Evolutionary conservation across 2,113 vertebrate genomes (phyloP).

Genomic region (Stigmatopora nigra): DNA sequence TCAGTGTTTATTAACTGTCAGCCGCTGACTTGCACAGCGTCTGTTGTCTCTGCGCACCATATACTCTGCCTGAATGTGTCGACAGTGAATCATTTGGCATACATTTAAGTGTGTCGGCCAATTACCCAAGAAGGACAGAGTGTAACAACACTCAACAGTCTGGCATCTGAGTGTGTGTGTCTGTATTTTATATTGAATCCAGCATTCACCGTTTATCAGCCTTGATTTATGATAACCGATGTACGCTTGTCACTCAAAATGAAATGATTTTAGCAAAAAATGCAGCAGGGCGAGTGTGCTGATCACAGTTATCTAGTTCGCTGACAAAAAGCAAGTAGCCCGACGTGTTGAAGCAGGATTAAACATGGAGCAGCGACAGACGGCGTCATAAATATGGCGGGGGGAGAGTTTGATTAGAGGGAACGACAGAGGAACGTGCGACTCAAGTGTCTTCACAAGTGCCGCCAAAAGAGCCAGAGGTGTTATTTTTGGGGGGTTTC

Average conservation of each 20-base stretch:
- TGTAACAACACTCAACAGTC: conserved; percentile 1
- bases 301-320: conserved; percentile 25
- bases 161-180: neutral
- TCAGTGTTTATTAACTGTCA: neutral
- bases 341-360: conserved; percentile 26
- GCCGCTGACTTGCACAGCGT: neutral
- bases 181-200: neutral
- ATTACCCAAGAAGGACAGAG: conserved; percentile 12
- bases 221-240: neutral
- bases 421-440: conserved; percentile 14
- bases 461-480: conserved; percentile 23
- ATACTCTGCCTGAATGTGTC: conserved; percentile 9
- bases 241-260: neutral
- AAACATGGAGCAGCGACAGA: conserved; percentile 23
- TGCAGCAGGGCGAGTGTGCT: neutral
- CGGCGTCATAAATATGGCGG: conserved; percentile 31
- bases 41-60: conserved; percentile 1
- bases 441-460: conserved; percentile 22
- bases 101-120: conserved; percentile 9
- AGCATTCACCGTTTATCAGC: neutral
- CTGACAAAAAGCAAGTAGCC: conserved; percentile 1
- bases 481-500: conserved; percentile 18
- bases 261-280: neutral
- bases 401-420: conserved; percentile 29
- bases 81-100: conserved; percentile 19